These are phyloP conservation scores for Melikaiella ostensackeni DNA, from an alignment of 2,888 invertebrate genomes.

Conservation along the genomic window DNA sequence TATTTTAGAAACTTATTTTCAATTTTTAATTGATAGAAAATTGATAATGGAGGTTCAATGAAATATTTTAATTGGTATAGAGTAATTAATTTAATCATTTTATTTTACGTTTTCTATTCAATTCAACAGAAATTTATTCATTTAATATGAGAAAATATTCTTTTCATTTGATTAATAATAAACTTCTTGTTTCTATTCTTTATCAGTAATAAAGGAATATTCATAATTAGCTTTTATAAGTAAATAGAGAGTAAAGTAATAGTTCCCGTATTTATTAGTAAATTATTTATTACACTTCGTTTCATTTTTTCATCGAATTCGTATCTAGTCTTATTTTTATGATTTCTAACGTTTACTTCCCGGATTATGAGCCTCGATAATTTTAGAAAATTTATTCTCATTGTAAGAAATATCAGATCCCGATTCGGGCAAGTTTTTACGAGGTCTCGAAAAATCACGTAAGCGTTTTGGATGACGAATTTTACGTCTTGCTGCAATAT, in stretches of 20 bases:
- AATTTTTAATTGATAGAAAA: too few species aligned
- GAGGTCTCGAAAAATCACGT: slow-evolving; percentile 18
- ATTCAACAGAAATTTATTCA: too few species aligned
- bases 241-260: not conserved
- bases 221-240: not conserved
- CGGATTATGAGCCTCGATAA: not conserved
- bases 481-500: slow-evolving; percentile 24
- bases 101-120: too few species aligned
- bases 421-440: not conserved
- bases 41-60: too few species aligned
- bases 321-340: not conserved
- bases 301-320: not conserved
- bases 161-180: too few species aligned
- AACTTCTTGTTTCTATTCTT: too few species aligned
- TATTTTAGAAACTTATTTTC: not conserved
- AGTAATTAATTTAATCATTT: too few species aligned
- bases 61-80: too few species aligned
- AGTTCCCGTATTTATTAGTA: not conserved
- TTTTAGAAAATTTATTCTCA: slow-evolving; percentile 5
- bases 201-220: too few species aligned
- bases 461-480: slow-evolving; percentile 6
- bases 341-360: not conserved
- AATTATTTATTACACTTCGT: not conserved
- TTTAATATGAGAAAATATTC: too few species aligned
- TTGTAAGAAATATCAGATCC: not conserved